A percentile compares a stretch with the other conserved stretches of the same genome.
Conservation (phyloP, 2,888 invertebrate genomes). For the Ectropis crepuscularia region DNA sequence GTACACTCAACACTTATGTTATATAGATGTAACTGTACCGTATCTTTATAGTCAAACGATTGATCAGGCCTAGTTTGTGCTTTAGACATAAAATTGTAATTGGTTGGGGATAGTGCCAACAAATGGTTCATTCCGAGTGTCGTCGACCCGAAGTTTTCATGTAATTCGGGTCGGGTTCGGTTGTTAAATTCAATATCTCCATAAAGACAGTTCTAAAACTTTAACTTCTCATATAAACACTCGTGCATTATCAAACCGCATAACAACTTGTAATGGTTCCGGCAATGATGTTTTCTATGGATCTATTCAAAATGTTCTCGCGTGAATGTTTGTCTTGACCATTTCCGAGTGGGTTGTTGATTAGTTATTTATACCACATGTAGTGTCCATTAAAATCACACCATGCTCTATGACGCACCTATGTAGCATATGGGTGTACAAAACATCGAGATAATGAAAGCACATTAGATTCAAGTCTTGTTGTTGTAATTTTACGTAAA, state of each 20-base stretch:
- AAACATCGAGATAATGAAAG: constrained; percentile 34
- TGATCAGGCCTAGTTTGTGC: constrained; percentile 24
- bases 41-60: constrained; percentile 20
- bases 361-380: constrained; percentile 17
- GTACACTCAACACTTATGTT: constrained; percentile 14
- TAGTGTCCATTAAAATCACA: constrained; percentile 19
- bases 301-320: constrained; percentile 26
- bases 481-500: constrained; percentile 33
- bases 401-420: constrained; percentile 22
- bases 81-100: constrained; percentile 22
- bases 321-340: constrained; percentile 29
- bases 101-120: constrained; percentile 32
- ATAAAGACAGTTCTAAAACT: constrained; percentile 35
- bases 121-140: constrained; percentile 39
- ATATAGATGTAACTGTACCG: constrained; percentile 5
- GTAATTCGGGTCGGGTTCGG: constrained; percentile 42
- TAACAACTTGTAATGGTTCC: constrained; percentile 19
- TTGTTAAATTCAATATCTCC: constrained; percentile 44
- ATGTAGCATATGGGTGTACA: constrained; percentile 24
- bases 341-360: constrained; percentile 16
- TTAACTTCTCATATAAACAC: constrained; percentile 13
- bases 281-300: background rate
- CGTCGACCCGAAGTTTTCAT: constrained; percentile 39
- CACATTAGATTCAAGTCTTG: constrained; percentile 32
- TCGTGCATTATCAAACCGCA: constrained; percentile 15